Percentiles rank a stretch among this genome's conserved stretches.
Evolutionary conservation across 2,888 invertebrate genomes (phyloP).

Genomic region (Branchinecta sandiegonensis): DNA sequence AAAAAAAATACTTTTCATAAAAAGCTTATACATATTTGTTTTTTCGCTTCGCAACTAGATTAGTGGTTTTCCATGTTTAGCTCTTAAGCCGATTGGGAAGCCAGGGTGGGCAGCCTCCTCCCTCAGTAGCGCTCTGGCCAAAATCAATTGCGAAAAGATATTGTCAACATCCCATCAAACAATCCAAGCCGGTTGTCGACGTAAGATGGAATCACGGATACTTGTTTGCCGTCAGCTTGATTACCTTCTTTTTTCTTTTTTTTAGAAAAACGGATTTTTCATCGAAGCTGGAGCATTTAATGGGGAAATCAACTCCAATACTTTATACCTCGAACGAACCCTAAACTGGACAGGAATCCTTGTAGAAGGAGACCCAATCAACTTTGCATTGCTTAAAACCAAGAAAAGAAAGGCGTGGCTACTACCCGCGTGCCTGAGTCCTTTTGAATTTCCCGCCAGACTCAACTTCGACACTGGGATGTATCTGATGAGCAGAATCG

Average conservation of each 20-base stretch:
- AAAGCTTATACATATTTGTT: too few relatives aligned
- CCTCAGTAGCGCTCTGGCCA: too few relatives aligned
- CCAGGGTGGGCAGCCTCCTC: too few relatives aligned
- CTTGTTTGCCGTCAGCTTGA: too few relatives aligned
- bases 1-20: too few relatives aligned
- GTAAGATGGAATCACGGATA: too few relatives aligned
- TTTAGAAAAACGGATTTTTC: slow-evolving; percentile 17
- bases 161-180: too few relatives aligned
- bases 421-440: slow-evolving; percentile 6
- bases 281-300: slow-evolving; percentile 19
- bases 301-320: slow-evolving; percentile 17
- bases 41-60: too few relatives aligned
- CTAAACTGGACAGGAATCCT: slow-evolving; percentile 18
- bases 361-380: slow-evolving; percentile 2
- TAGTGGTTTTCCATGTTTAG: too few relatives aligned
- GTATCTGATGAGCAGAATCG: not conserved
- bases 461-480: not conserved
- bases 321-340: not conserved
- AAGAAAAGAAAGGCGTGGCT: slow-evolving; percentile 20
- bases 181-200: too few relatives aligned
- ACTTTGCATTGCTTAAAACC: slow-evolving; percentile 7
- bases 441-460: not conserved
- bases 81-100: too few relatives aligned
- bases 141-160: too few relatives aligned
- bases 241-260: not conserved